A percentile compares a stretch with the other conserved stretches of the same genome.
phyloP scores from a whole-genome alignment of 2,797 vertebrate genomes.

The Nannoperca obscura region DNA sequence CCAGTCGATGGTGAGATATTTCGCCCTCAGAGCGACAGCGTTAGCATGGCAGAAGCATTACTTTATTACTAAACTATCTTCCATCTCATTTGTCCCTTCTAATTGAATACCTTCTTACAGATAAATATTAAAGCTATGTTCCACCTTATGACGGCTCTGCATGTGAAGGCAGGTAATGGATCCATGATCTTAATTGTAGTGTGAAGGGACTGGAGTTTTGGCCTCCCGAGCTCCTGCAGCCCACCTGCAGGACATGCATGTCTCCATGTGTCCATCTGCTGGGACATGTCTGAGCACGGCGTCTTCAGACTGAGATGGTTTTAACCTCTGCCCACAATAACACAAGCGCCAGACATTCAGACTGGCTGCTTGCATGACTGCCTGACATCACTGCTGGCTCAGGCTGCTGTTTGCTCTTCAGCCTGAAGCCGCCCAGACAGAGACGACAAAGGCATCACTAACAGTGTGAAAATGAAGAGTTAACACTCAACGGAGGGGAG shows the following conservation, averaged over 20 bases:
- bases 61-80: neutral
- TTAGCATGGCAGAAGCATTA: too few species aligned
- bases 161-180: neutral
- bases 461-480: constrained; percentile 39
- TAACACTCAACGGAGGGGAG: constrained; percentile 8
- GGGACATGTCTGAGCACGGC: constrained; percentile 12
- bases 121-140: neutral
- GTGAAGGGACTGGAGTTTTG: neutral
- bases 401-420: constrained; percentile 71
- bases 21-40: neutral
- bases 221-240: constrained; percentile 10
- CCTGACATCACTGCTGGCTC: constrained; percentile 79
- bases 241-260: constrained; percentile 50
- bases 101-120: neutral
- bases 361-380: constrained; percentile 60
- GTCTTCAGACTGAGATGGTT: constrained; percentile 35
- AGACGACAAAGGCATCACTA: constrained; percentile 34
- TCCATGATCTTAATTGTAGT: neutral
- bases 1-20: neutral
- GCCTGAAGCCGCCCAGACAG: constrained; percentile 60
- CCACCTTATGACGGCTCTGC: neutral
- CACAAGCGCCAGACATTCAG: constrained; percentile 71
- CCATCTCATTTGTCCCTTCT: neutral
- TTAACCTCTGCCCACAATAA: constrained; percentile 75
- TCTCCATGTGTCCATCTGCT: constrained; percentile 11